Evolutionary conservation across 2,888 invertebrate species (phyloP).

Genomic region (Gasteruption jaculator): DNA sequence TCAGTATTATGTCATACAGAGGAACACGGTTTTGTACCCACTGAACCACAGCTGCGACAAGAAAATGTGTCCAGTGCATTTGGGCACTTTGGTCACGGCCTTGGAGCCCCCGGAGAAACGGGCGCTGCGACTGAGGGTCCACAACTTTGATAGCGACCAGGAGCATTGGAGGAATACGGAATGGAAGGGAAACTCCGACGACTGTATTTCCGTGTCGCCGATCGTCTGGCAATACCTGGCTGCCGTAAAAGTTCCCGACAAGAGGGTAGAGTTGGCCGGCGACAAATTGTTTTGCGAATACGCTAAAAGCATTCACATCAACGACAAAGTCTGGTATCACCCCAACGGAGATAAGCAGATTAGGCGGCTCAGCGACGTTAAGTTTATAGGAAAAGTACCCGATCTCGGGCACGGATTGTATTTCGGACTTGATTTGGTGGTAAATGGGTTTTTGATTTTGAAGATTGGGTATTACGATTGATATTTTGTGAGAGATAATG

Average conservation of each 20-base stretch:
- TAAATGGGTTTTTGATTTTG: slow-evolving; percentile 40
- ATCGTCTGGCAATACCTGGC: slow-evolving; percentile 55
- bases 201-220: slow-evolving; percentile 34
- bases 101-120: slow-evolving; percentile 32
- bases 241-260: slow-evolving; percentile 54
- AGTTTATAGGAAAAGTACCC: slow-evolving; percentile 56
- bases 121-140: slow-evolving; percentile 31
- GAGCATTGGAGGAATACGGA: slow-evolving; percentile 39
- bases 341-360: slow-evolving; percentile 15
- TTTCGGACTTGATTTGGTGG: slow-evolving; percentile 58
- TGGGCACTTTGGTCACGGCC: slow-evolving; percentile 40
- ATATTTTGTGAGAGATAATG: background rate
- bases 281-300: slow-evolving; percentile 52
- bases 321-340: slow-evolving; percentile 36
- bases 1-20: slow-evolving; percentile 33
- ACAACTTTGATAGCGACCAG: slow-evolving; percentile 25
- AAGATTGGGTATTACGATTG: no score
- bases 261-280: slow-evolving; percentile 54
- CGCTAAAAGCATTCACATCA: slow-evolving; percentile 37
- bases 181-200: slow-evolving; percentile 39
- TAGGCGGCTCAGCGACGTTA: slow-evolving; percentile 48
- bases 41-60: slow-evolving; percentile 33
- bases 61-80: slow-evolving; percentile 28
- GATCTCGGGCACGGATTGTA: slow-evolving; percentile 56
- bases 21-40: slow-evolving; percentile 29